Conservation (phyloP, 2,113 vertebrate species). For the Cygnus atratus region DNA sequence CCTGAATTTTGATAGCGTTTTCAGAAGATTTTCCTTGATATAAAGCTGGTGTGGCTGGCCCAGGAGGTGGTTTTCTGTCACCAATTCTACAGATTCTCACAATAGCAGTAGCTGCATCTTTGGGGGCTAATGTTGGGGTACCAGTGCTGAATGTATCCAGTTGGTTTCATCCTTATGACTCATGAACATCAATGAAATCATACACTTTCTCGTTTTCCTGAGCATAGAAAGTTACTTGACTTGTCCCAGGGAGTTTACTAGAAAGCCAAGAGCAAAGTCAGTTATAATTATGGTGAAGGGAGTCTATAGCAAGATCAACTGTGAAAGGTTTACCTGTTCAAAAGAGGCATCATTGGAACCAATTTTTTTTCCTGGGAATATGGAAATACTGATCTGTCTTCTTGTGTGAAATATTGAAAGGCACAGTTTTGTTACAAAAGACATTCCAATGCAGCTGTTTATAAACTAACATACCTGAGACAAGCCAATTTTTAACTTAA, state of each 20-base stretch:
- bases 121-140: background rate
- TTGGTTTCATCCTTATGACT: fast-evolving
- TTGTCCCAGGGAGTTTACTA: background rate
- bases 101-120: background rate
- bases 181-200: background rate
- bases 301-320: background rate
- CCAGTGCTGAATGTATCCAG: background rate
- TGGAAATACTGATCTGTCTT: background rate
- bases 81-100: background rate
- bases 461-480: background rate
- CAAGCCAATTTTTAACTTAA: background rate
- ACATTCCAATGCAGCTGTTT: background rate
- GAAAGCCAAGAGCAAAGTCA: background rate
- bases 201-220: background rate
- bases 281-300: background rate
- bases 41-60: background rate
- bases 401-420: background rate
- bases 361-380: background rate
- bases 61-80: background rate
- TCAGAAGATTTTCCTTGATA: fast-evolving
- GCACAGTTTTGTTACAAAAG: background rate
- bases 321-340: background rate
- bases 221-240: background rate
- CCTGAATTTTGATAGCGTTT: background rate
- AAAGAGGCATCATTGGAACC: background rate